A percentile compares a stretch with the other conserved stretches of the same genome.
phyloP scores from a whole-genome alignment of 2,888 invertebrate species.

The Leptinotarsa peninsularis region DNA sequence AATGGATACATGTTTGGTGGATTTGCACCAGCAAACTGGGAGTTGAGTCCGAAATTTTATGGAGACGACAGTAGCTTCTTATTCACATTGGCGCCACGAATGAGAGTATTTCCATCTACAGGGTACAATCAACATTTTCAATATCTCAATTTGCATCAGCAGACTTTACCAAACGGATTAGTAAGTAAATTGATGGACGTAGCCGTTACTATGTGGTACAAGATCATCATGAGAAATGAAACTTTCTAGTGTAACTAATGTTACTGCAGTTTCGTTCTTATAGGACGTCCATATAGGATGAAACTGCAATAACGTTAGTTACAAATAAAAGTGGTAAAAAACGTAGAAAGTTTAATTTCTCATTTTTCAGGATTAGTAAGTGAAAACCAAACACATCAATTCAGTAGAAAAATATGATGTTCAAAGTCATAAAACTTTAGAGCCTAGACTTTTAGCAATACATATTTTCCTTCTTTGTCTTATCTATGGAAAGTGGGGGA shows the following conservation, averaged over 20 bases:
- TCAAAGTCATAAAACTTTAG: too few species aligned
- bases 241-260: too few species aligned
- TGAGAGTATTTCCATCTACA: conserved; percentile 82
- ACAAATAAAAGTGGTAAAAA: too few species aligned
- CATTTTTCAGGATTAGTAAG: conserved; percentile 75
- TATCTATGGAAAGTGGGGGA: too few species aligned
- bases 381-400: conserved; percentile 35
- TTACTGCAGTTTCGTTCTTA: too few species aligned
- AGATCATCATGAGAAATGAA: too few species aligned
- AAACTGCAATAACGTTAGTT: too few species aligned
- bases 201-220: neutral
- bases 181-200: conserved; percentile 65
- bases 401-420: too few species aligned
- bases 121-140: conserved; percentile 91
- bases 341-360: too few species aligned
- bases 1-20: conserved; percentile 90
- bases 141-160: conserved; percentile 91
- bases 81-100: conserved; percentile 84
- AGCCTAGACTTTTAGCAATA: too few species aligned
- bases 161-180: conserved; percentile 94
- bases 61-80: conserved; percentile 84
- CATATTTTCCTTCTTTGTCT: too few species aligned
- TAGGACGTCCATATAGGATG: too few species aligned
- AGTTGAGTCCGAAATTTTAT: conserved; percentile 79
- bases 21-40: conserved; percentile 85